These are phyloP conservation scores for Zygaena filipendulae DNA, from an alignment of 2,888 invertebrate genomes.

Conservation along the genomic window DNA sequence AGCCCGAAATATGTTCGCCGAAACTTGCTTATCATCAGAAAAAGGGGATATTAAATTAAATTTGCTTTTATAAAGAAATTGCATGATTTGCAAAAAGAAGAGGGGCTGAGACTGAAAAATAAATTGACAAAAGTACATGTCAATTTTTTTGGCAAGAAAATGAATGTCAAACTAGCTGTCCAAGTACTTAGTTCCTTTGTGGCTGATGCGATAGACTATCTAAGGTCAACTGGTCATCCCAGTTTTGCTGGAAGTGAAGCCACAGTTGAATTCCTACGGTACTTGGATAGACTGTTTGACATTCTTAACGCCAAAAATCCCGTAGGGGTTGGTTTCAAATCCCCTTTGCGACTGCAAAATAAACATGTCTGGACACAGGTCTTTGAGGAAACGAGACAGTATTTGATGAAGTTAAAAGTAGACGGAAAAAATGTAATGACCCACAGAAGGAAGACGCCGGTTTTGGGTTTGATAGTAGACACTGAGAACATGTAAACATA, in stretches of 20 bases:
- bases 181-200: slow-evolving; percentile 14
- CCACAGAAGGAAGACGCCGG: slow-evolving; percentile 4
- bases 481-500: no score
- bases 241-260: slow-evolving; percentile 13
- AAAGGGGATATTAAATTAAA: no score
- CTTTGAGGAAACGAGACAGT: no score
- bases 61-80: slow-evolving; percentile 12
- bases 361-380: slow-evolving; percentile 11
- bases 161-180: slow-evolving; percentile 12
- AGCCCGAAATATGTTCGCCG: no score
- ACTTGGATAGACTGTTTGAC: slow-evolving; percentile 13
- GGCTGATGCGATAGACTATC: slow-evolving; percentile 14
- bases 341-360: slow-evolving; percentile 9
- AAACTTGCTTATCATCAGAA: no score
- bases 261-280: slow-evolving; percentile 12
- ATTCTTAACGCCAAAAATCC: slow-evolving; percentile 13
- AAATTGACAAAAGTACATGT: slow-evolving; percentile 11
- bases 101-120: slow-evolving; percentile 9
- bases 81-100: slow-evolving; percentile 14
- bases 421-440: slow-evolving; percentile 1
- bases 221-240: slow-evolving; percentile 4
- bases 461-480: slow-evolving; percentile 5
- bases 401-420: slow-evolving; percentile 6
- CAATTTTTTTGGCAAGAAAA: slow-evolving; percentile 13
- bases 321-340: slow-evolving; percentile 11